Evolutionary conservation across 2,113 vertebrate species (phyloP), one percentile per base, ranked within the genome.

Genomic region (Hemichromis elongatus): DNA sequence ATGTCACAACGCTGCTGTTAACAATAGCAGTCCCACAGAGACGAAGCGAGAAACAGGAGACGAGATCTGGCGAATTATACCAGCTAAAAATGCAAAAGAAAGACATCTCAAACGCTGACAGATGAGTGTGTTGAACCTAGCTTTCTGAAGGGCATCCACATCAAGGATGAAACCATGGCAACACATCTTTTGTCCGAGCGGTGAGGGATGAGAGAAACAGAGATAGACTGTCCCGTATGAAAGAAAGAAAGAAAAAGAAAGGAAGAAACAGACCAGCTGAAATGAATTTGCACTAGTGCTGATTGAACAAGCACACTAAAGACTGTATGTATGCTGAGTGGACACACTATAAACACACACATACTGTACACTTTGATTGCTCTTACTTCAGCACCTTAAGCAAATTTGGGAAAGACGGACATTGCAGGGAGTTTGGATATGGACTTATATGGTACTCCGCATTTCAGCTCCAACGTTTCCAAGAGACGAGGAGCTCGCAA

Each of bases 271-370:
- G 94, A 95, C 93, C 94, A 95, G 94, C 94, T 92, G 90, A 94
- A 81, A 94, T 87, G 88, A 95, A 94, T 95, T 95, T 95, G 95
- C 95, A 95, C 95, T 95, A 95, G 95, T 95, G 95, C 95, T 93
- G 89, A 86, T 91, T 90, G 90, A 93, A 90, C 87, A 92, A 93
- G 95, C 94, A 95, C 95, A 91, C 92, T 93, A 94, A 94, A 92
- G 94, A 94, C 89, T 93, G 87, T 89, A 87, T 87, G 92, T 88
- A 92, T 84, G 90, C 90, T 79, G 89, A 94, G 92, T 90, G 91
- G 91, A 93, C 89, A 89, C 91, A 93, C 92, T 94, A 84, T 93
- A 92, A 53, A 88, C 86, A 88, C 85, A 88, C 21, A 87, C 85
- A 92, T 68, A 79, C 70, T 56, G 78, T 68, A 90, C 84, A 85